These are phyloP conservation scores for Cepphus grylle DNA, from an alignment of 2,113 vertebrate species.

Conservation along the genomic window DNA sequence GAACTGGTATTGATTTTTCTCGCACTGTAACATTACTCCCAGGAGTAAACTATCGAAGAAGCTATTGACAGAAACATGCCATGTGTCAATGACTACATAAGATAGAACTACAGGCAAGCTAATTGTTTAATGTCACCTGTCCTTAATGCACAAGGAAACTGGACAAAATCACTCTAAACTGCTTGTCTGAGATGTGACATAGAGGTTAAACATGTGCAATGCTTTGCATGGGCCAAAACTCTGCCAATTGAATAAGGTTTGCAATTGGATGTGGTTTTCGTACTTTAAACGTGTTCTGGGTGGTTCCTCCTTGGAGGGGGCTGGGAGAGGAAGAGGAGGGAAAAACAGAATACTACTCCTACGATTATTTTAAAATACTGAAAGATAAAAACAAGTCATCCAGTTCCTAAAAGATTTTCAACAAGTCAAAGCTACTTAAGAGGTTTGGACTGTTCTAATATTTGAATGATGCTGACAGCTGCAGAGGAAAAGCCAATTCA, in stretches of 20 bases:
- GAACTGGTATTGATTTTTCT: conserved; percentile 1
- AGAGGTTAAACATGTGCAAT: background rate
- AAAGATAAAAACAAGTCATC: background rate
- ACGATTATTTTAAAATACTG: background rate
- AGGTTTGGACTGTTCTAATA: background rate
- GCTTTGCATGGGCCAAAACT: background rate
- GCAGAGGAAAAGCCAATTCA: background rate
- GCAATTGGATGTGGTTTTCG: background rate
- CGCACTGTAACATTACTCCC: background rate
- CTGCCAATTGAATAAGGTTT: background rate
- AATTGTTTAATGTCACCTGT: background rate
- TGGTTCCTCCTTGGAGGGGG: background rate
- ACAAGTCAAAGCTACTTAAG: background rate
- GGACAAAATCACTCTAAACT: background rate
- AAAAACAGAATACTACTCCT: background rate
- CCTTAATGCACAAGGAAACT: background rate
- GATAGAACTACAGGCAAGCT: background rate
- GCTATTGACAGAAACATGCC: background rate
- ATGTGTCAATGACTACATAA: background rate
- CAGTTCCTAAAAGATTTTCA: background rate
- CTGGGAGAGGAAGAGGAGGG: background rate
- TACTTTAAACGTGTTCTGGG: background rate
- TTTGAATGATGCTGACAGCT: background rate
- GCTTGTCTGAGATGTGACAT: background rate
- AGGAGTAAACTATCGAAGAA: background rate